Evolutionary conservation across 2,113 vertebrate genomes (phyloP).

Genomic region (Psittacara wagleri): DNA sequence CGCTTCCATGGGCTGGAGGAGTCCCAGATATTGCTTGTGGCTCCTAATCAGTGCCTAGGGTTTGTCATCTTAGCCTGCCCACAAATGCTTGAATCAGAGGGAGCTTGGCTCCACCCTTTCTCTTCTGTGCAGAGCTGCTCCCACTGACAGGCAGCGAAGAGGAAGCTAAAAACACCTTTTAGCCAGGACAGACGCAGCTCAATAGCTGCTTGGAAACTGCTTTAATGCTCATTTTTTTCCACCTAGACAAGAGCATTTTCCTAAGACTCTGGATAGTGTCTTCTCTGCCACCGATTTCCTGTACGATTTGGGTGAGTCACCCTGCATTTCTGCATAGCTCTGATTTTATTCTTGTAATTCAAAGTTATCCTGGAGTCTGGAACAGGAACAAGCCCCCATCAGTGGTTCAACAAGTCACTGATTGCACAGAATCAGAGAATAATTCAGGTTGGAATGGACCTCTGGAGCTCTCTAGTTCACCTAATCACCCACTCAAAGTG

Average conservation of each 20-base stretch:
- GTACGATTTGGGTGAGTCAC: neutral
- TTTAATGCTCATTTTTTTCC: neutral
- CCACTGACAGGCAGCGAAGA: neutral
- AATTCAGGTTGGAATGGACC: neutral
- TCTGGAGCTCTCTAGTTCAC: neutral
- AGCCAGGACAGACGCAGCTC: neutral
- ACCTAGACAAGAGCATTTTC: neutral
- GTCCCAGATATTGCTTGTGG: neutral
- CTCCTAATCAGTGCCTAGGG: neutral
- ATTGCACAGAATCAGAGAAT: neutral
- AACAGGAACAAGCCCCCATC: neutral
- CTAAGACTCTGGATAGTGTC: neutral
- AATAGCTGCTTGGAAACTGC: neutral
- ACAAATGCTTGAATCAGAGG: neutral
- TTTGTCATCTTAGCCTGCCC: neutral
- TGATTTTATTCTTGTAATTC: neutral
- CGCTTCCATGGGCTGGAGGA: neutral
- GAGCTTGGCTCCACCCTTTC: neutral
- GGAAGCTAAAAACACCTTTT: neutral
- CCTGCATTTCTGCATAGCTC: neutral
- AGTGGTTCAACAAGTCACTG: neutral
- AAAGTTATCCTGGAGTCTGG: neutral
- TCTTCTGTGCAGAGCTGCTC: neutral
- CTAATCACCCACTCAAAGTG: neutral
- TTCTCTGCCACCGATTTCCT: neutral